Conservation (phyloP, 2,888 invertebrate genomes). For the Encarsia formosa region DNA sequence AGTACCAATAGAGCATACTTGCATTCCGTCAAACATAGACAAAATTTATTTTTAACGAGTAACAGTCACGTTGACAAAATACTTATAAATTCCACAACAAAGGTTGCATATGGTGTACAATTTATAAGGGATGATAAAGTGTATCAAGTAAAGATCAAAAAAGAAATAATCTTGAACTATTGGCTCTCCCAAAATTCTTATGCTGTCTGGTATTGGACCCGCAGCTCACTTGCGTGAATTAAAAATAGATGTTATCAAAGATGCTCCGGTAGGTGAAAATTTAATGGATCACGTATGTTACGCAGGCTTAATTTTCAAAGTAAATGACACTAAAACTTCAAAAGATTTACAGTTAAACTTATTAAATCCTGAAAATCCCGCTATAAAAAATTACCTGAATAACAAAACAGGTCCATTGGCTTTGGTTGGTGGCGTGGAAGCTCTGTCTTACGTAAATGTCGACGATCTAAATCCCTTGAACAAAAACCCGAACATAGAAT, state of each 20-base stretch:
- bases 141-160: slow-evolving; percentile 64
- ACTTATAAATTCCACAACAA: slow-evolving; percentile 61
- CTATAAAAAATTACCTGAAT: background rate
- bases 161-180: slow-evolving; percentile 83
- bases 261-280: too few species aligned
- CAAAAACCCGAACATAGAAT: slow-evolving; percentile 50
- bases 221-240: too few species aligned
- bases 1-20: slow-evolving; percentile 83
- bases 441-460: background rate
- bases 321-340: slow-evolving; percentile 75
- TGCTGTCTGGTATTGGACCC: too few species aligned
- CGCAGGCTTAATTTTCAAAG: slow-evolving; percentile 77
- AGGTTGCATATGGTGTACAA: slow-evolving; percentile 72
- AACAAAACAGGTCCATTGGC: background rate
- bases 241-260: too few species aligned
- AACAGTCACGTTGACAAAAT: slow-evolving; percentile 71
- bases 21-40: slow-evolving; percentile 70
- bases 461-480: background rate
- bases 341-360: slow-evolving; percentile 48
- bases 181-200: too few species aligned
- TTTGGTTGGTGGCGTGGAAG: background rate
- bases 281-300: too few species aligned
- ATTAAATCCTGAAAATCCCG: slow-evolving; percentile 21
- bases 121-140: slow-evolving; percentile 64
- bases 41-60: slow-evolving; percentile 75